A percentile compares a stretch with the other conserved stretches of the same genome.
These are phyloP conservation scores for Tychaedon coryphoeus DNA, from an alignment of 2,113 vertebrate genomes.

Conservation along the genomic window DNA sequence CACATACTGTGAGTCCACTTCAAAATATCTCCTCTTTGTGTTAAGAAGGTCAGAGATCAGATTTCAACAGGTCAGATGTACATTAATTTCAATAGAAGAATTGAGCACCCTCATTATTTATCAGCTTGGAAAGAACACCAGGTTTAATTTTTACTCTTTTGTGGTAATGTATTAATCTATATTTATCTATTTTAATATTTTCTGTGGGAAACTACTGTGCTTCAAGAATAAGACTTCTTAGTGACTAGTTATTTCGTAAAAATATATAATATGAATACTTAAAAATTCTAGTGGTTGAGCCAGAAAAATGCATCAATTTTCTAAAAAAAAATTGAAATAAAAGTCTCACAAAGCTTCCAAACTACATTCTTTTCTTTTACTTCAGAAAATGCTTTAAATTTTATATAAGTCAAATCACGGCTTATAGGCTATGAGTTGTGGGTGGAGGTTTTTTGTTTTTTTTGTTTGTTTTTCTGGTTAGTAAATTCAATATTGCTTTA, in stretches of 20 bases:
- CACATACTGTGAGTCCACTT: background rate
- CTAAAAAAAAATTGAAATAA: background rate
- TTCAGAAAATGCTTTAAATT: background rate
- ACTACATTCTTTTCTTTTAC: background rate
- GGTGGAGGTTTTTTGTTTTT: accelerated
- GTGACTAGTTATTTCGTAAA: background rate
- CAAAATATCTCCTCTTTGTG: background rate
- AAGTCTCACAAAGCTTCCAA: background rate
- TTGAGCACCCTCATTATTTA: background rate
- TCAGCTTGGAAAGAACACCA: background rate
- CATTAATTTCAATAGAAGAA: background rate
- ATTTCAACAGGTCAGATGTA: background rate
- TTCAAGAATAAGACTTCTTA: background rate
- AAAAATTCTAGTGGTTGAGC: background rate
- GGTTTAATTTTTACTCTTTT: background rate
- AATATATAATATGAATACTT: background rate
- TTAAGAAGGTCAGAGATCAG: background rate
- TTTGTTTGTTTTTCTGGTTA: background rate
- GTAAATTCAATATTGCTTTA: background rate
- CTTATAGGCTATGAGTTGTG: background rate
- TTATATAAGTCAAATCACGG: background rate
- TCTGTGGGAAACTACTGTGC: background rate
- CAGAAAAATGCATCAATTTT: background rate
- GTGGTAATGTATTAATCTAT: background rate
- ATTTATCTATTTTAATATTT: background rate